Percentiles rank a stretch among this genome's conserved stretches.
These are phyloP conservation scores for Philaethria dido DNA, from an alignment of 2,888 invertebrate genomes.

Conservation along the genomic window DNA sequence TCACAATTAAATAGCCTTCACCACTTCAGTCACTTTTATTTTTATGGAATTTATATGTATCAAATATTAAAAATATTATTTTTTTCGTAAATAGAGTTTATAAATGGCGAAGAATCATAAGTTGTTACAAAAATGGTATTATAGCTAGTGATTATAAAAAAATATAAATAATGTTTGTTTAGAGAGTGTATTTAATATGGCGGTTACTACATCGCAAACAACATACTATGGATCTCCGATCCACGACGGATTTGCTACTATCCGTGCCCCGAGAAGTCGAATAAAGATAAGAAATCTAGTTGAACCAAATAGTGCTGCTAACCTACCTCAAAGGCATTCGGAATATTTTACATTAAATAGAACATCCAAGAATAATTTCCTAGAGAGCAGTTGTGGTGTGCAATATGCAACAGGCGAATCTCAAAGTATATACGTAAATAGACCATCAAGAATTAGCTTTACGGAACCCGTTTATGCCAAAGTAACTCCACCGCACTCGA, in stretches of 20 bases:
- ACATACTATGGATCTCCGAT: constrained; percentile 84
- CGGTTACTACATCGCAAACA: constrained; percentile 70
- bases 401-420: constrained; percentile 65
- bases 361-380: constrained; percentile 70
- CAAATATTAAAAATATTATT: constrained; percentile 10
- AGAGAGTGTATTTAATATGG: constrained; percentile 51
- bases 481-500: constrained; percentile 71
- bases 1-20: not conserved
- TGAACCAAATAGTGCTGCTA: constrained; percentile 69
- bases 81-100: not conserved
- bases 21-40: no score
- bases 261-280: constrained; percentile 85
- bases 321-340: constrained; percentile 79
- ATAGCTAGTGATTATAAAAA: constrained; percentile 15
- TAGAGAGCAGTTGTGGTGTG: constrained; percentile 71
- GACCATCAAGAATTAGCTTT: constrained; percentile 70
- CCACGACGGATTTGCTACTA: constrained; percentile 95
- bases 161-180: constrained; percentile 22
- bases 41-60: constrained; percentile 4
- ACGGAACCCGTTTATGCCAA: constrained; percentile 79
- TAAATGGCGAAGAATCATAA: constrained; percentile 1
- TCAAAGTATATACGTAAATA: constrained; percentile 52
- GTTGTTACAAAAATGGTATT: not conserved
- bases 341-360: constrained; percentile 80
- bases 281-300: constrained; percentile 78